Conservation (phyloP, 2,797 vertebrate species). For the Fundulus diaphanus region DNA sequence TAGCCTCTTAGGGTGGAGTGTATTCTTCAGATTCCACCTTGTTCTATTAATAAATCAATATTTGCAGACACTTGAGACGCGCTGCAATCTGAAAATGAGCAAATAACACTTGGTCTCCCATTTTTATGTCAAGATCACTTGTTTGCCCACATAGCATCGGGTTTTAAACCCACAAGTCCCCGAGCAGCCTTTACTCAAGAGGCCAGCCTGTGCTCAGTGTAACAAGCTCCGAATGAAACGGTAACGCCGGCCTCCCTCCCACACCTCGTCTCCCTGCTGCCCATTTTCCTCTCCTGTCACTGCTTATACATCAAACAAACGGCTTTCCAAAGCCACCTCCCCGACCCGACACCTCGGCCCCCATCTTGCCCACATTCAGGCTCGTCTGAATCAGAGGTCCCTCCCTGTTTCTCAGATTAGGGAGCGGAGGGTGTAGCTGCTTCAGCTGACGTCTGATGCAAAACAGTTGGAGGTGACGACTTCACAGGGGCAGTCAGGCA, state of each 20-base stretch:
- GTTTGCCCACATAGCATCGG: not conserved
- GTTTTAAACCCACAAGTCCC: not conserved
- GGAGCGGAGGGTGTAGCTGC: constrained; percentile 10
- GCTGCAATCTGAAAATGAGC: not conserved
- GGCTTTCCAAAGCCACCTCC: not conserved
- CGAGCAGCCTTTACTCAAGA: not conserved
- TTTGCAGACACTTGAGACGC: not conserved
- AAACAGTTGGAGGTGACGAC: constrained; percentile 16
- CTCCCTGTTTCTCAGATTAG: not conserved
- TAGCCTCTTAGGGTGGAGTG: no score
- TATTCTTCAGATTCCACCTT: no score
- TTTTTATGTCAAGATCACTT: not conserved
- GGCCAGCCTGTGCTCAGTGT: not conserved
- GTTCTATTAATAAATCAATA: no score
- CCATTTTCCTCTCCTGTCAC: not conserved
- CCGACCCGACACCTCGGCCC: not conserved
- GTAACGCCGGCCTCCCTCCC: not conserved
- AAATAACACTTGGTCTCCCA: no score
- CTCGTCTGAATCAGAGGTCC: not conserved
- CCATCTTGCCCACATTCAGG: not conserved
- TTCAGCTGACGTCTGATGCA: constrained; percentile 10
- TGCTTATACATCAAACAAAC: not conserved
- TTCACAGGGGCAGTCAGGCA: constrained; percentile 8
- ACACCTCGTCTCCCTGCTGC: not conserved
- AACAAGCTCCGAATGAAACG: not conserved